Evolutionary conservation across 2,797 vertebrate genomes (phyloP).

Genomic region (Bovichtus variegatus): DNA sequence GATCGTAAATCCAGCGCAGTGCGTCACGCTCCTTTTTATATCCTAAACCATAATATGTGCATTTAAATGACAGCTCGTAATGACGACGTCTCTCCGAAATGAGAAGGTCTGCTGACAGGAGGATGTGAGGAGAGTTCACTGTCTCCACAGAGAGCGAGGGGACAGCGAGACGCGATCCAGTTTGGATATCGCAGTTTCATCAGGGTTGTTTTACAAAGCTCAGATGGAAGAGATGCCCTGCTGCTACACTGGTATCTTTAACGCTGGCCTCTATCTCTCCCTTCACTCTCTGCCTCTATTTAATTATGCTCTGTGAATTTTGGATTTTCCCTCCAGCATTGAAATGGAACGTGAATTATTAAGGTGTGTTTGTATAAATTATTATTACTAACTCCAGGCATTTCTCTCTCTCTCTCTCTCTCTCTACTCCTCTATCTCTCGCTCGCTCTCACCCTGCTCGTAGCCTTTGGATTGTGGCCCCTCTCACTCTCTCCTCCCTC

Average conservation of each 20-base stretch:
- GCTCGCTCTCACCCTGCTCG: constrained; percentile 62
- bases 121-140: constrained; percentile 24
- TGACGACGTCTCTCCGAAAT: constrained; percentile 20
- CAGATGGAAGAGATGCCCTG: constrained; percentile 81
- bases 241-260: constrained; percentile 81
- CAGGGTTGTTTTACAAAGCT: constrained; percentile 85
- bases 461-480: constrained; percentile 74
- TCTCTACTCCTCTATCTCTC: constrained; percentile 50
- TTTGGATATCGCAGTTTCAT: constrained; percentile 83
- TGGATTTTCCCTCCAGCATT: constrained; percentile 90
- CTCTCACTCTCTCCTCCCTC: constrained; percentile 56
- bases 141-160: constrained; percentile 45
- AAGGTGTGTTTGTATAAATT: constrained; percentile 94
- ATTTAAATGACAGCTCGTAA: constrained; percentile 18
- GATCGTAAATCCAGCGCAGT: not conserved
- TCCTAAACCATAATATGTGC: not conserved
- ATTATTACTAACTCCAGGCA: constrained; percentile 92
- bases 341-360: constrained; percentile 92
- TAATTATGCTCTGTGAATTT: constrained; percentile 94
- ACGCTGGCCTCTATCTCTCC: constrained; percentile 77
- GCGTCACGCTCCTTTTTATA: not conserved
- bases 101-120: constrained; percentile 50
- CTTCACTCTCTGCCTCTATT: constrained; percentile 86
- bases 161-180: constrained; percentile 62
- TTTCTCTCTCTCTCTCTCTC: constrained; percentile 78